These are phyloP conservation scores for Augiades crinisus DNA, from an alignment of 2,888 invertebrate genomes.

Conservation along the genomic window DNA sequence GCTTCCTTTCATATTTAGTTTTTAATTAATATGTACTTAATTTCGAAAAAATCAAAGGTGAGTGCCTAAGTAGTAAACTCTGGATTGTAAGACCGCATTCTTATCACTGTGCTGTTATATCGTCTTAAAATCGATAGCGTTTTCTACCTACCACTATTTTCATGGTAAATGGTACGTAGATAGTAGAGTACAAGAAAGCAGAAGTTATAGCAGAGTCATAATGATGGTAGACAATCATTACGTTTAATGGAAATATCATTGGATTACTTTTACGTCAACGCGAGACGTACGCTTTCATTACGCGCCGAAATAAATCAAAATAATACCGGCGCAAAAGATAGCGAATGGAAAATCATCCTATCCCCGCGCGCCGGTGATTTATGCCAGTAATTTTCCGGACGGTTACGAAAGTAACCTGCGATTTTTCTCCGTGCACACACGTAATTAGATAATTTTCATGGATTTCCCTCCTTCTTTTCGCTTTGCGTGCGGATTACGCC, in stretches of 20 bases:
- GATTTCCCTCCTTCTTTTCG: slow-evolving; percentile 44
- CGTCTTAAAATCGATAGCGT: too few relatives aligned
- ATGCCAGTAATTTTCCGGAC: slow-evolving; percentile 77
- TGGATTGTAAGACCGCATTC: too few relatives aligned
- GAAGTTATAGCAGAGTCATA: neutral
- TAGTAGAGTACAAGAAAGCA: too few relatives aligned
- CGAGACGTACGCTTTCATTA: slow-evolving; percentile 77
- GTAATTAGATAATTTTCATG: slow-evolving; percentile 77
- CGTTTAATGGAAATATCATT: slow-evolving; percentile 54
- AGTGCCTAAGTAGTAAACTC: too few relatives aligned
- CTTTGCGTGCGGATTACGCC: slow-evolving; percentile 12
- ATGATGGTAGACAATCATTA: slow-evolving; percentile 38
- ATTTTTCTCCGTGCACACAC: slow-evolving; percentile 76
- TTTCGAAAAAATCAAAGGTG: too few relatives aligned
- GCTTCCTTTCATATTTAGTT: too few relatives aligned
- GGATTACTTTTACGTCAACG: slow-evolving; percentile 63
- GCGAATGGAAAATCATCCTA: slow-evolving; percentile 77
- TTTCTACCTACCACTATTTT: too few relatives aligned
- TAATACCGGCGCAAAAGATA: slow-evolving; percentile 77
- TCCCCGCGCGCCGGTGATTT: slow-evolving; percentile 63
- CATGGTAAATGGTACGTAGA: too few relatives aligned
- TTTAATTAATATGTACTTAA: too few relatives aligned
- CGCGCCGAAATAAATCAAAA: slow-evolving; percentile 76
- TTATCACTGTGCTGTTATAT: too few relatives aligned
- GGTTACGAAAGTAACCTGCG: slow-evolving; percentile 77